Evolutionary conservation across 2,797 vertebrate genomes (phyloP), one percentile per base, ranked within the genome.

Genomic region (Pseudomugil tenellus): DNA sequence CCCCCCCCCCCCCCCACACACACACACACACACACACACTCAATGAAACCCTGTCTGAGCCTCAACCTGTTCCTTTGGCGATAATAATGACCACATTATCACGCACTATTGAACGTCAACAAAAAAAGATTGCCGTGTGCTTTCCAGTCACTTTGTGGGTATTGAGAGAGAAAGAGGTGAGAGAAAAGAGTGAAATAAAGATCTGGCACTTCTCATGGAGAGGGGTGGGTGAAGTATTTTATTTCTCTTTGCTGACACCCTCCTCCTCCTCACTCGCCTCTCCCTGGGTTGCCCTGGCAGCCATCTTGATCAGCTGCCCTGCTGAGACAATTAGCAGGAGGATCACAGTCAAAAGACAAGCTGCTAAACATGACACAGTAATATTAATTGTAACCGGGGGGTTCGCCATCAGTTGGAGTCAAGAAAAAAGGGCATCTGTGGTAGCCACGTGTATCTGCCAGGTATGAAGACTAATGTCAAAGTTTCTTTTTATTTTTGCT

Each of bases 11-110:
- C n/a, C n/a, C n/a, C n/a, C n/a, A n/a, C n/a, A n/a, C n/a, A n/a
- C n/a, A n/a, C n/a, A n/a, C n/a, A n/a, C n/a, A n/a, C n/a, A n/a
- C n/a, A n/a, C n/a, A n/a, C n/a, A n/a, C n/a, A n/a, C n/a, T n/a
- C 77, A 87, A 87, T 92, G 96, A 96, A 96, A 96, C 95, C 96
- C 95, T 93, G 95, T 94, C 95, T 94, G 95, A 96, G 96, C 95
- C 95, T 94, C 96, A 96, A 97, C 96, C 96, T 97, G 96, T 95
- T 96, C 96, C 95, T 93, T 96, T 95, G 91, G 93, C 91, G 86
- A 88, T 90, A 92, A 97, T 96, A 97, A 98, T 97, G 95, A 96
- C 93, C 96, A 94, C 94, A 95, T 98, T 98, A 98, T 95, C 94
- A 95, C 96, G 95, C 96, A 92, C 96, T 96, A 95, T 89, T 95